Conservation (phyloP, 2,113 vertebrate species). For the Tinamus guttatus region DNA sequence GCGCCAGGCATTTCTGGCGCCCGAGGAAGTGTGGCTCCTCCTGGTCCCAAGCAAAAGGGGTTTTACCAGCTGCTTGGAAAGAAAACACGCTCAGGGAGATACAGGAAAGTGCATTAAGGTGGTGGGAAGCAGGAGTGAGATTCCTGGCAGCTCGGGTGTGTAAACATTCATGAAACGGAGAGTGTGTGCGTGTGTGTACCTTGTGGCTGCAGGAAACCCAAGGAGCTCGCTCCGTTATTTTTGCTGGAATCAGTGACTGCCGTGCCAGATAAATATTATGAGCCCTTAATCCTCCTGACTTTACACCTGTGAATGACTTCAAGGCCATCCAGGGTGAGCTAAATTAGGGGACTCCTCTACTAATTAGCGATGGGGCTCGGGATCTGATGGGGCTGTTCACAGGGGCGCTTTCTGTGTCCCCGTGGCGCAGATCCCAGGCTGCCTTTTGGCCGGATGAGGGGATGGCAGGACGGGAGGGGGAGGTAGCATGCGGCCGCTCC, state of each 20-base stretch:
- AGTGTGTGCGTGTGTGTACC: conserved; percentile 48
- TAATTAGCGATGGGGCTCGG: background rate
- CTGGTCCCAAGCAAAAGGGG: conserved; percentile 67
- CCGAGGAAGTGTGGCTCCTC: conserved; percentile 25
- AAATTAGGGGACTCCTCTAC: background rate
- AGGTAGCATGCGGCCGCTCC: background rate
- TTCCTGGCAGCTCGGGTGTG: conserved; percentile 75
- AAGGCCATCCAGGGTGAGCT: conserved; percentile 14
- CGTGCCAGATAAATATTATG: conserved; percentile 21
- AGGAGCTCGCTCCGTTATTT: conserved; percentile 46
- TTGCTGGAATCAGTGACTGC: conserved; percentile 42
- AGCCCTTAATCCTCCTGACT: conserved; percentile 56
- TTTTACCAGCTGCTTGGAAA: conserved; percentile 63
- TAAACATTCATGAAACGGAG: conserved; percentile 76
- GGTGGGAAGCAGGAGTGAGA: conserved; percentile 74
- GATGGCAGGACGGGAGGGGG: background rate
- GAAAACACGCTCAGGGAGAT: conserved; percentile 63
- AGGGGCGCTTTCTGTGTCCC: background rate
- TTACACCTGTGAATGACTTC: conserved; percentile 53
- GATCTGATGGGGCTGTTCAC: background rate
- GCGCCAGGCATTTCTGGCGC: conserved; percentile 43
- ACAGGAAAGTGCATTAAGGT: conserved; percentile 43
- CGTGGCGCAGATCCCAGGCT: background rate
- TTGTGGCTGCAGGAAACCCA: conserved; percentile 55
- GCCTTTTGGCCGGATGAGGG: background rate